Evolutionary conservation across 1,140 invertebrate species (phyloP).

Genomic region (Drosophila persimilis): DNA sequence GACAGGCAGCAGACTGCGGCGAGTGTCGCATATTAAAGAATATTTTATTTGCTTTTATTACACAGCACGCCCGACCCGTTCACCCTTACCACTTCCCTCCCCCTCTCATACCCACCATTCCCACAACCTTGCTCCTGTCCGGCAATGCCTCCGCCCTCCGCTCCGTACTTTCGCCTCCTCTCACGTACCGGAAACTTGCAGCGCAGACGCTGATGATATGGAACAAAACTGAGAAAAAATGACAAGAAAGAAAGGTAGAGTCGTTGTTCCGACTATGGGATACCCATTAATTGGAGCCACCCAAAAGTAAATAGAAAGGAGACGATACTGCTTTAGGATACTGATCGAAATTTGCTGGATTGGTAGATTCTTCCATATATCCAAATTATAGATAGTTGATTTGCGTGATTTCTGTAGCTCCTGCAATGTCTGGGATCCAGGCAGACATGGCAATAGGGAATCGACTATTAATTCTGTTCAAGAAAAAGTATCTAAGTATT

Average conservation of each 20-base stretch:
- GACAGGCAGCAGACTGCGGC: slow-evolving; percentile 54
- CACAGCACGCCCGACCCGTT: slow-evolving; percentile 62
- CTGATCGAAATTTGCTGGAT: too few species aligned
- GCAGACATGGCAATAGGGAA: too few species aligned
- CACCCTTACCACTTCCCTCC: slow-evolving; percentile 35
- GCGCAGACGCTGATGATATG: slow-evolving; percentile 68
- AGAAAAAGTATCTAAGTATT: background rate
- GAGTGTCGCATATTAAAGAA: slow-evolving; percentile 81
- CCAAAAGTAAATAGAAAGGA: too few species aligned
- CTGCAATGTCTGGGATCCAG: too few species aligned
- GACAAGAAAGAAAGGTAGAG: background rate
- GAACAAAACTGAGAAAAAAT: slow-evolving; percentile 41
- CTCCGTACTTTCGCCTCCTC: slow-evolving; percentile 2
- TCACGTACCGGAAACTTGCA: slow-evolving; percentile 72
- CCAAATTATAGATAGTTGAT: too few species aligned
- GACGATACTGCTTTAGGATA: too few species aligned
- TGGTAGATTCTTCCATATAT: too few species aligned
- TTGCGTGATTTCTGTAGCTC: too few species aligned
- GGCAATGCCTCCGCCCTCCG: slow-evolving; percentile 2
- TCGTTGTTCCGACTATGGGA: too few species aligned
- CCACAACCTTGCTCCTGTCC: slow-evolving; percentile 6
- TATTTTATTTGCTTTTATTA: slow-evolving; percentile 82
- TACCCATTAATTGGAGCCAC: too few species aligned
- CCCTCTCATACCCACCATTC: background rate
- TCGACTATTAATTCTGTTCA: background rate